phyloP scores from a whole-genome alignment of 2,797 vertebrate species.

The Smutsia gigantea region DNA sequence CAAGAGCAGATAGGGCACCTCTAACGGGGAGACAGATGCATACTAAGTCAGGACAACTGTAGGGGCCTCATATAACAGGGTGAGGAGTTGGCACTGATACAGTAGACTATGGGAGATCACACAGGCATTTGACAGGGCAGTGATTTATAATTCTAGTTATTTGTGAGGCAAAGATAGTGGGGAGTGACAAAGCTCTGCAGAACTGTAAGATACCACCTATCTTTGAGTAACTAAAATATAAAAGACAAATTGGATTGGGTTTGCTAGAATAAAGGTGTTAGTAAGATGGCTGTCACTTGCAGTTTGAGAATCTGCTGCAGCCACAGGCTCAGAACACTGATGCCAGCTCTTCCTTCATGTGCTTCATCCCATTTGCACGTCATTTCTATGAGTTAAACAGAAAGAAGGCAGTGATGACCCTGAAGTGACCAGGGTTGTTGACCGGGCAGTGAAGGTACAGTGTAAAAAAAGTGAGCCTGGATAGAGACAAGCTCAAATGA shows the following conservation, averaged over 20 bases:
- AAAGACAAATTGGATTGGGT: not conserved
- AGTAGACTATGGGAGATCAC: not conserved
- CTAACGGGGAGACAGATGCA: not conserved
- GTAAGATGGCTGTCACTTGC: not conserved
- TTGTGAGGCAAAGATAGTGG: not conserved
- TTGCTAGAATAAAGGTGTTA: not conserved
- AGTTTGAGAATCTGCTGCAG: not conserved
- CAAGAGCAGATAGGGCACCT: not conserved
- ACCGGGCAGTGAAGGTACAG: not conserved
- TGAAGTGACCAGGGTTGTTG: not conserved
- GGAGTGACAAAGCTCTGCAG: not conserved
- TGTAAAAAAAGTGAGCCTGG: not conserved
- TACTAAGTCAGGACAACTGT: not conserved
- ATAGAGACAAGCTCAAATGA: not conserved
- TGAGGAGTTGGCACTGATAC: not conserved
- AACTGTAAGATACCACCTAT: not conserved
- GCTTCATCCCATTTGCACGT: not conserved
- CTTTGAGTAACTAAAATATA: not conserved
- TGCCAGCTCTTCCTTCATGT: not conserved
- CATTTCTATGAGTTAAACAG: not conserved
- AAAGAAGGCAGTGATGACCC: not conserved
- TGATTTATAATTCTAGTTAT: not conserved
- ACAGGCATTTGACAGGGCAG: not conserved
- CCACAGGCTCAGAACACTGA: not conserved
- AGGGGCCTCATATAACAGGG: not conserved